Conservation (phyloP, 2,113 vertebrate genomes). For the Cygnus buccinator region DNA sequence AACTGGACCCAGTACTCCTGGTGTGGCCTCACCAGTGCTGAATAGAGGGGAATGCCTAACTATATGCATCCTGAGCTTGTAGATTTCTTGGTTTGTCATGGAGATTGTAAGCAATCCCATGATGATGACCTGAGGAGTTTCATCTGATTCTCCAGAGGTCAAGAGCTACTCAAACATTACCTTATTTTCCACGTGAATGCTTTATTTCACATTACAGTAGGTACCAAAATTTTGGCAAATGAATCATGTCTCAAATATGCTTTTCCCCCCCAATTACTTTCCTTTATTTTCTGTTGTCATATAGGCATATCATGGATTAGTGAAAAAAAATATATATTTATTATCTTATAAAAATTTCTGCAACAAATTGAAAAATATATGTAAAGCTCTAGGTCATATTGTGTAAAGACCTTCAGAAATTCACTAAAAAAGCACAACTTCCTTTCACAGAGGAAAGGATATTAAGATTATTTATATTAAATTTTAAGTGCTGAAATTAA, state of each 20-base stretch:
- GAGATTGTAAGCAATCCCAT: too few relatives aligned
- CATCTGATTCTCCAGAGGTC: too few relatives aligned
- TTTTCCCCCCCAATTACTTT: background rate
- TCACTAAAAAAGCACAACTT: background rate
- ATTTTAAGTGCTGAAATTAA: background rate
- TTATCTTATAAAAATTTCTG: background rate
- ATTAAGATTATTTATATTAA: background rate
- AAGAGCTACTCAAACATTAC: too few relatives aligned
- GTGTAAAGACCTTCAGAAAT: background rate
- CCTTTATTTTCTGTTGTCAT: background rate
- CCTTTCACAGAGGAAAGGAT: background rate
- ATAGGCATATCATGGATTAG: background rate
- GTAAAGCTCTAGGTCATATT: background rate
- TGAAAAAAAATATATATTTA: background rate
- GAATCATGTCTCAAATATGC: background rate
- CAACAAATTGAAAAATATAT: background rate
- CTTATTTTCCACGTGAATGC: too few relatives aligned
- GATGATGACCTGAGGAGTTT: too few relatives aligned
- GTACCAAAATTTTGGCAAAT: background rate
- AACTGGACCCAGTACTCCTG: too few relatives aligned
- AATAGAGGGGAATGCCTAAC: too few relatives aligned
- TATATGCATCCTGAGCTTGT: too few relatives aligned
- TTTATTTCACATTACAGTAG: too few relatives aligned
- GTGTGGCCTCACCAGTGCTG: too few relatives aligned
- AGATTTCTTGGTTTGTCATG: too few relatives aligned